These are phyloP conservation scores for Tetramorium parvispinum DNA, from an alignment of 1,140 invertebrate genomes.

Conservation along the genomic window DNA sequence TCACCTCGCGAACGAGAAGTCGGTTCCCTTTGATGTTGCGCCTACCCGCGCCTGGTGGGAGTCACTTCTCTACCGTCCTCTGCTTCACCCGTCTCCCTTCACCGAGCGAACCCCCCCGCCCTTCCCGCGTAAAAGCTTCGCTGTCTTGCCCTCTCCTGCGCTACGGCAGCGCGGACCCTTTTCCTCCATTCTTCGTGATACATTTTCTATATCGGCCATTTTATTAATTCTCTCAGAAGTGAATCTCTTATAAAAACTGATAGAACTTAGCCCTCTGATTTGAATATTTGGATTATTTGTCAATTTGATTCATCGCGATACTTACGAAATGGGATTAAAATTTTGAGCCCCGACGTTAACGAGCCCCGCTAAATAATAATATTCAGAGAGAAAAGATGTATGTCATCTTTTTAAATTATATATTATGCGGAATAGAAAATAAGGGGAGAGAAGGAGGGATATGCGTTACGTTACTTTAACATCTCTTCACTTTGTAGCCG, in stretches of 20 bases:
- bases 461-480: neutral
- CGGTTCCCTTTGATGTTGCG: conserved; percentile 85
- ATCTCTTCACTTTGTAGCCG: neutral
- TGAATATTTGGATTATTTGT: neutral
- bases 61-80: conserved; percentile 72
- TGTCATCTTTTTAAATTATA: conserved; percentile 30
- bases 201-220: conserved; percentile 66
- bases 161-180: neutral
- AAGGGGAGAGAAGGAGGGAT: neutral
- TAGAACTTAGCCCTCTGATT: neutral
- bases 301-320: neutral
- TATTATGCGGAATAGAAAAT: neutral
- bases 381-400: neutral
- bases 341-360: neutral
- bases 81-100: conserved; percentile 68
- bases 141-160: conserved; percentile 38
- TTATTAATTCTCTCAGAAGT: conserved; percentile 6
- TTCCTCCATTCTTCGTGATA: conserved; percentile 40
- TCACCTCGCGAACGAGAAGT: conserved; percentile 86
- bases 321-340: neutral
- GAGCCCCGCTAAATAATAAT: conserved; percentile 1
- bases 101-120: conserved; percentile 44
- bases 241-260: neutral
- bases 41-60: conserved; percentile 80
- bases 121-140: conserved; percentile 36